Conservation (phyloP, 2,113 vertebrate species). For the Pantherophis guttatus region DNA sequence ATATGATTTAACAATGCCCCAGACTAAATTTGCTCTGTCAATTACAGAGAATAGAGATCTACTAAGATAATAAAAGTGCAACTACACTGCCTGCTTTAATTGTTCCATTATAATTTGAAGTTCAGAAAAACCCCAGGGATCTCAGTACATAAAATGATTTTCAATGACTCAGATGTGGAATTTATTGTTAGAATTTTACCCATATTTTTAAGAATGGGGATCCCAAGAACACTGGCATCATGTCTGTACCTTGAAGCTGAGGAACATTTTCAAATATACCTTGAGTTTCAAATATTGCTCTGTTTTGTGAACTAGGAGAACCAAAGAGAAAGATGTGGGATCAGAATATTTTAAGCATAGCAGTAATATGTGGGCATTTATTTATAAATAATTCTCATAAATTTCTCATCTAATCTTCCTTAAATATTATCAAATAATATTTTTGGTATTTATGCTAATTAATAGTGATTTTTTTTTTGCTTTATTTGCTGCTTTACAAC, state of each 20-base stretch:
- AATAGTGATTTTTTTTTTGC: neutral
- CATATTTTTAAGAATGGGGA: neutral
- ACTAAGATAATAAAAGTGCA: slow-evolving; percentile 51
- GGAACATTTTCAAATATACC: slow-evolving; percentile 26
- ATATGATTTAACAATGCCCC: slow-evolving; percentile 46
- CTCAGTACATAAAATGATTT: slow-evolving; percentile 42
- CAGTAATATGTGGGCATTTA: slow-evolving; percentile 17
- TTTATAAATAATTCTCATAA: neutral
- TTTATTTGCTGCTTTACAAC: neutral
- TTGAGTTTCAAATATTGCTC: slow-evolving; percentile 32
- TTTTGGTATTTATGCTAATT: neutral
- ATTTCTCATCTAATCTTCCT: neutral
- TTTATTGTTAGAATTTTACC: slow-evolving; percentile 38
- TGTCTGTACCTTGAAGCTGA: neutral
- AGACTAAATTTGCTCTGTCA: slow-evolving; percentile 63
- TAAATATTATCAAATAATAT: neutral
- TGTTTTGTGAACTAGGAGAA: slow-evolving; percentile 5
- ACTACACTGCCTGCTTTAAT: slow-evolving; percentile 55
- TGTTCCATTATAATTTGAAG: slow-evolving; percentile 60
- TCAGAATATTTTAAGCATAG: slow-evolving; percentile 12
- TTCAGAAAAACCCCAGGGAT: slow-evolving; percentile 45
- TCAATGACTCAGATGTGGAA: slow-evolving; percentile 50
- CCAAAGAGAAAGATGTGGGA: neutral
- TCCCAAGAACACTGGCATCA: slow-evolving; percentile 37
- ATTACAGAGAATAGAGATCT: slow-evolving; percentile 52